Evolutionary conservation across 1,140 invertebrate species (phyloP), one percentile per base, ranked within the genome.

Genomic region (Tyrophagus putrescentiae): DNA sequence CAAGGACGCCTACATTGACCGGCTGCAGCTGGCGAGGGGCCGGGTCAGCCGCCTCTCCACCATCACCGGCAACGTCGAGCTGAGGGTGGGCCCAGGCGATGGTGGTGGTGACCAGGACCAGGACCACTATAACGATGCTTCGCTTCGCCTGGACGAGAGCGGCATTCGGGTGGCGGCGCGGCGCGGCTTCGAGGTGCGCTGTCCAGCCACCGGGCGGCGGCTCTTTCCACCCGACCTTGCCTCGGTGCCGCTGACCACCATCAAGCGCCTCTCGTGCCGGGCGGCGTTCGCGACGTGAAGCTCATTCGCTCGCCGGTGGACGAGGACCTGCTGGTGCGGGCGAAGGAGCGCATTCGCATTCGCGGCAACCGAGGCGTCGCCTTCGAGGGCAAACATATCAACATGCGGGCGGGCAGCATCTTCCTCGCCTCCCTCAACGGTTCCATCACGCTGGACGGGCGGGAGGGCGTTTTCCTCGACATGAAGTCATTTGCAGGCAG

Each of bases 141-240:
- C 27, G 13, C 9, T 63, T 7, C 34, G 33, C 1, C 7, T 63
- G 29, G 48, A 60, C 28, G 4, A 21, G 6, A 32, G 56, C 36
- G 62, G 62, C 42, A 61, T 63, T 7, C 25, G 42, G 16, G 48
- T 63, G 6, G 16, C 11, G n/a, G 53, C 62, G 21, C 9, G 13
- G 11, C 23, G 56, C 1, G 62, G 62, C 33, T 54, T 63, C 5
- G 23, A 63, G 45, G 48, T 63, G 23, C 34, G 34, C 16, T 60
- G 48, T 32, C 13, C 23, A 18, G 32, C 41, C 31, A 60, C 58
- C 1, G 57, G 25, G 2, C 53, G 60, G 57, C n/a, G 44, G 7
- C n/a, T 63, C n/a, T 63, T 63, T 53, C 62, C 62, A 31, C 18
- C 39, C 28, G 62, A 63, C 31, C 60, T 63, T 25, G 25, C 18